Evolutionary conservation across 2,888 invertebrate genomes (phyloP).

Genomic region (Elegia similella): DNA sequence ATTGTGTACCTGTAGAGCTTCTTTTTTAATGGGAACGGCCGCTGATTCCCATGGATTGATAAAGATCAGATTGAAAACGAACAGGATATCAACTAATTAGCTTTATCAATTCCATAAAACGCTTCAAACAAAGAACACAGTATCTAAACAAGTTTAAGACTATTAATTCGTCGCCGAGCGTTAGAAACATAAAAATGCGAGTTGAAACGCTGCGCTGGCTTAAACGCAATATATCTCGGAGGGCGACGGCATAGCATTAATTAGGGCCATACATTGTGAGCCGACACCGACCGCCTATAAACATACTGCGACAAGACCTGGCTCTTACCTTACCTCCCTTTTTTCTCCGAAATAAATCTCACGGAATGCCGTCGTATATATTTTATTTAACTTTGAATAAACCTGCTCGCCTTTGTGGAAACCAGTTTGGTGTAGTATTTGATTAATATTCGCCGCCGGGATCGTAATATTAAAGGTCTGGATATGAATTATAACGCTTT

Average conservation of each 20-base stretch:
- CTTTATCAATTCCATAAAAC: conserved; percentile 43
- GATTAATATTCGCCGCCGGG: conserved; percentile 68
- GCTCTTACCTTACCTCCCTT: conserved; percentile 66
- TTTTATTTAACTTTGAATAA: conserved; percentile 76
- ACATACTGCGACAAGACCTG: conserved; percentile 69
- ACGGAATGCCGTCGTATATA: conserved; percentile 72
- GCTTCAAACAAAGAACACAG: neutral
- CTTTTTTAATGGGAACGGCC: conserved; percentile 52
- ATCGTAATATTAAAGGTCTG: conserved; percentile 66
- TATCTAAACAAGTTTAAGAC: neutral
- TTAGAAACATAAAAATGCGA: conserved; percentile 46
- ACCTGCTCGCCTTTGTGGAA: conserved; percentile 69
- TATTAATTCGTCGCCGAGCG: conserved; percentile 25
- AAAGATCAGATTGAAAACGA: conserved; percentile 47
- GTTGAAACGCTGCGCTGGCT: conserved; percentile 48
- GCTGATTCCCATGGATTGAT: conserved; percentile 56
- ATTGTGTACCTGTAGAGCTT: conserved; percentile 60
- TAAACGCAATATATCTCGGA: conserved; percentile 55
- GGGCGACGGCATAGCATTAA: conserved; percentile 65
- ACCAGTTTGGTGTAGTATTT: conserved; percentile 68
- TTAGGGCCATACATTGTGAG: conserved; percentile 68
- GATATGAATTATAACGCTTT: conserved; percentile 71
- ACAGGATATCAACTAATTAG: conserved; percentile 51
- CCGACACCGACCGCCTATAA: conserved; percentile 65
- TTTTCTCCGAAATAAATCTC: conserved; percentile 79